A percentile compares a stretch with the other conserved stretches of the same genome.
These are phyloP conservation scores for Bettongia penicillata DNA, from an alignment of 2,113 vertebrate species.

Conservation along the genomic window DNA sequence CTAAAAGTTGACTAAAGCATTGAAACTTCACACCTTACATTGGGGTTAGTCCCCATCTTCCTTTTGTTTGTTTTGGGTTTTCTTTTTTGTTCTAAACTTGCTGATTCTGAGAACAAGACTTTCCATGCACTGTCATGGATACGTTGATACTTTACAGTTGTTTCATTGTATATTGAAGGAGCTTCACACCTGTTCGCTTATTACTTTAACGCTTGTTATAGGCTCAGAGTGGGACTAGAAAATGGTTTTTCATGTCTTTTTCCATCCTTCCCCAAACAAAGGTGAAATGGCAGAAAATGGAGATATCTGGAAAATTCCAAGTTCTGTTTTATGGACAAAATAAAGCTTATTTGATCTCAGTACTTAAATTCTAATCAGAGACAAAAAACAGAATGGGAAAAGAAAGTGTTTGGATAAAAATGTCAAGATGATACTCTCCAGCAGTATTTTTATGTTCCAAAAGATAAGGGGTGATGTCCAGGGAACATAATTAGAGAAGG, in stretches of 20 bases:
- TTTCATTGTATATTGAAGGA: neutral
- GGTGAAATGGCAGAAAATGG: neutral
- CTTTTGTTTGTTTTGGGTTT: neutral
- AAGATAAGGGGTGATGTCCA: neutral
- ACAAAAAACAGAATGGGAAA: neutral
- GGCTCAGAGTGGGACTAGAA: neutral
- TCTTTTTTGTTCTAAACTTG: neutral
- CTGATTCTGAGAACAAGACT: neutral
- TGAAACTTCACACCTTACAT: neutral
- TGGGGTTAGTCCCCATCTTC: neutral
- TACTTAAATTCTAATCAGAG: neutral
- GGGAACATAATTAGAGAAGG: neutral
- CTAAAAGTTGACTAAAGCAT: neutral
- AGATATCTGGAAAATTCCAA: neutral
- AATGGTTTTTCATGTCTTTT: neutral
- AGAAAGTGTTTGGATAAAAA: neutral
- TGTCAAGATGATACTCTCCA: neutral
- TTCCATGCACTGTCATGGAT: neutral
- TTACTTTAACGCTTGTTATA: neutral
- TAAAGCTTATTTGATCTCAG: neutral
- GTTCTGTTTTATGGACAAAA: neutral
- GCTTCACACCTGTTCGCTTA: neutral
- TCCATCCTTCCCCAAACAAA: neutral
- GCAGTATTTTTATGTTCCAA: neutral
- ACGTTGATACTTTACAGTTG: neutral